Base-by-base conservation (phyloP, 2,888 invertebrate genomes). In the Hydrotaea diabolus region DNA sequence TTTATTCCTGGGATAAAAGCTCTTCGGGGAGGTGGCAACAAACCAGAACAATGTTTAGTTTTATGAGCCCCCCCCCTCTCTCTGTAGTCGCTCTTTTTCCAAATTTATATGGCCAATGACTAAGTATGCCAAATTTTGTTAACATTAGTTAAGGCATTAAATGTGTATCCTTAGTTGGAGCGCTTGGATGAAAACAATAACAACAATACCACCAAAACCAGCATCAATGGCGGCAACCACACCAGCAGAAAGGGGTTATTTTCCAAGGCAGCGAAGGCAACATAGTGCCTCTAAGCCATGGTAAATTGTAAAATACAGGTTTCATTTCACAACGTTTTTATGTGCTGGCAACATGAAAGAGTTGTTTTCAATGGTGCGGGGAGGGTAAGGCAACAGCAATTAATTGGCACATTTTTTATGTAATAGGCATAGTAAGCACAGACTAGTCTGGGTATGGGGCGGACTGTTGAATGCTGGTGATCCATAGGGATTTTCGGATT, bases 91-190 rank as follows among this genome's bases (percentile, higher is more conserved):
- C 66, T 39, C 66, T 66, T 69, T 69, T 21, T 19, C 69, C 15
- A 77, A 80, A 77, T 77, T 79, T 74, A 71, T 82, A 79, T 36
- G 59, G 79, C 62, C 82, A 82, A 82, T 82, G 74, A 79, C 73
- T 82, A 74, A 74, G 66, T 77, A 57, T 82, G 85, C 85, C 82
- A 82, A 85, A 84, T 43, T 75, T 80, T 64, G 46, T 39, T 77
- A 62, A 82, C 23, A 75, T 82, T 77, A 74, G 77, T 71, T 80
- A 64, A 55, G 53, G 55, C 39, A 71, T 80, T 80, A 64, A 71
- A 55, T 77, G 69, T 82, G 55, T 23, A 72, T 9, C 26, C 59
- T 59, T 69, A 13, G 46, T 69, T 5, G 13, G 21, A 43, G 46
- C 15, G 43, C 66, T 15, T n/a, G n/a, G n/a, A 49, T 13, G 13